Percentiles rank a stretch among this genome's conserved stretches.
Conservation (phyloP, 2,113 vertebrate species). For the Vulpes ferrilata region DNA sequence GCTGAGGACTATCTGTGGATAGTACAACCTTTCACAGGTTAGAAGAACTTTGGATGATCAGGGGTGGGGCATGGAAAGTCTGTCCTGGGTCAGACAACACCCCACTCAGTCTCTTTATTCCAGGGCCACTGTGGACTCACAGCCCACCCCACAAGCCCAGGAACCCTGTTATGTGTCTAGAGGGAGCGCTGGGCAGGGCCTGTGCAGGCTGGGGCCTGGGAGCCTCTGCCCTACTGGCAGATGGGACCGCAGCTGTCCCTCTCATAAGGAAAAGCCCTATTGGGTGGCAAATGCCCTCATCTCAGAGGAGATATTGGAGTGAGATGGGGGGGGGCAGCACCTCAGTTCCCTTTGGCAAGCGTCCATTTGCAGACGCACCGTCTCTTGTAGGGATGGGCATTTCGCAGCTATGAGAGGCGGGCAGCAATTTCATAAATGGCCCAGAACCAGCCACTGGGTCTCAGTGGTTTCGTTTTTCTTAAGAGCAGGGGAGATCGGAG, state of each 20-base stretch:
- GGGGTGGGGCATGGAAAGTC: not conserved
- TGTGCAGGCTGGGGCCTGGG: not conserved
- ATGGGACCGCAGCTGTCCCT: not conserved
- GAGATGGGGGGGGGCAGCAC: not conserved
- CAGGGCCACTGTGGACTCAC: not conserved
- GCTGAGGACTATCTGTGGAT: not conserved
- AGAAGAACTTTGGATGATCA: not conserved
- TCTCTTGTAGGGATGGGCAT: not conserved
- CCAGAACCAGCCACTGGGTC: not conserved
- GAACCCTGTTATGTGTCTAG: not conserved
- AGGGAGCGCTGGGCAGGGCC: not conserved
- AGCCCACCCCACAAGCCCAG: rapidly evolving
- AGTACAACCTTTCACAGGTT: not conserved
- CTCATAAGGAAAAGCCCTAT: not conserved
- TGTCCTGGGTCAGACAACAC: too few relatives aligned
- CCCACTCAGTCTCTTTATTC: rapidly evolving
- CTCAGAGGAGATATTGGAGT: not conserved
- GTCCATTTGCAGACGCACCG: not conserved
- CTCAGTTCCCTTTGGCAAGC: not conserved
- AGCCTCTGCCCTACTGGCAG: not conserved
- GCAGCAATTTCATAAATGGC: not conserved
- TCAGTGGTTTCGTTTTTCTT: not conserved
- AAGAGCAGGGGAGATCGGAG: not conserved
- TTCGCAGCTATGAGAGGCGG: not conserved
- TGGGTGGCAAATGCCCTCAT: rapidly evolving